Conservation (phyloP, 1,140 invertebrate genomes). For the Choristoneura fumiferana region DNA sequence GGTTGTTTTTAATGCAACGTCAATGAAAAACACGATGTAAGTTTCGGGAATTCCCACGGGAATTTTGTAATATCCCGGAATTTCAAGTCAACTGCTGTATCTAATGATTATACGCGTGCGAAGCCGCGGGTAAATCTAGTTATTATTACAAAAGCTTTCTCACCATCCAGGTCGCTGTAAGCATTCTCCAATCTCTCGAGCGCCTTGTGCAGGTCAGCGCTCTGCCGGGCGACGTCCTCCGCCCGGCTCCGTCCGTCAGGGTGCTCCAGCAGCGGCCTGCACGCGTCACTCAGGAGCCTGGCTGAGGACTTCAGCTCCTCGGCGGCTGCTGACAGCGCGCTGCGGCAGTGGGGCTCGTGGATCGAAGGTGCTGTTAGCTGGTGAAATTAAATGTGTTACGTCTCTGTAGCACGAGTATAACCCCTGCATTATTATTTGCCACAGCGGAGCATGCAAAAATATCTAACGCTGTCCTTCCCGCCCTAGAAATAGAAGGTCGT, state of each 20-base stretch:
- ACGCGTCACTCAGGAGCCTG: slow-evolving; percentile 36
- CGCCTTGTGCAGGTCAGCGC: slow-evolving; percentile 42
- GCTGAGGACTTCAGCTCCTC: slow-evolving; percentile 42
- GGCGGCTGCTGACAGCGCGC: slow-evolving; percentile 47
- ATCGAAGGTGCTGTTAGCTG: slow-evolving; percentile 52
- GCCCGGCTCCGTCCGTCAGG: slow-evolving; percentile 28
- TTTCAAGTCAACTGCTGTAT: not conserved
- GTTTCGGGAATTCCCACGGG: no score
- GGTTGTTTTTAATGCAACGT: no score
- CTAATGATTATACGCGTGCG: not conserved
- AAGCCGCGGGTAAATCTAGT: not conserved
- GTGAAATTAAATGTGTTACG: no score
- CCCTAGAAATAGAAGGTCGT: no score
- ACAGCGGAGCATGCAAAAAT: no score
- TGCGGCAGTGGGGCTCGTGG: slow-evolving; percentile 56
- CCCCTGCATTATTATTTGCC: no score
- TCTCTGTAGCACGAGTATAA: no score
- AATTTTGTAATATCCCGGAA: no score
- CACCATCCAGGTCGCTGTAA: slow-evolving; percentile 39
- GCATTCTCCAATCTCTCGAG: slow-evolving; percentile 45
- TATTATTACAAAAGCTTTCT: not conserved
- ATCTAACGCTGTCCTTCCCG: no score
- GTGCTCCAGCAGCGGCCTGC: slow-evolving; percentile 43
- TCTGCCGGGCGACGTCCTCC: slow-evolving; percentile 29
- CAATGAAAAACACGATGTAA: no score